Evolutionary conservation across 2,113 vertebrate genomes (phyloP).

Genomic region (Emydocephalus ijimae): DNA sequence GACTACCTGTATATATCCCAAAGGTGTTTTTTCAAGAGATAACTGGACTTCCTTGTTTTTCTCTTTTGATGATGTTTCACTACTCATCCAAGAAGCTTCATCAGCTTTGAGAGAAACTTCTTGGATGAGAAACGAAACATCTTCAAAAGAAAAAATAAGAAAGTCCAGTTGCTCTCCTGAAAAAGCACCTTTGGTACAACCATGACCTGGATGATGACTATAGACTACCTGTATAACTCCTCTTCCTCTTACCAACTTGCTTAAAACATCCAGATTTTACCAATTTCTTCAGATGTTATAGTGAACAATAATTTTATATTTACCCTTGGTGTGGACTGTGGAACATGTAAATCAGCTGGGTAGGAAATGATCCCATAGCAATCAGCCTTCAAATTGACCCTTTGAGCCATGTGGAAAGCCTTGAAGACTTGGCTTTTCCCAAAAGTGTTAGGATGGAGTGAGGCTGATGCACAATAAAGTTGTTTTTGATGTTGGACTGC

Average conservation of each 20-base stretch:
- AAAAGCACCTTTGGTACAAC: too few relatives aligned
- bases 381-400: background rate
- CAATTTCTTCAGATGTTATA: background rate
- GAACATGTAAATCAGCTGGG: background rate
- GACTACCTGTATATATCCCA: background rate
- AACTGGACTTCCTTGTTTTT: too few relatives aligned
- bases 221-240: background rate
- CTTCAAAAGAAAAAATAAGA: too few relatives aligned
- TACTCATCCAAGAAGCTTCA: too few relatives aligned
- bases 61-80: too few relatives aligned
- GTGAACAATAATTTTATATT: background rate
- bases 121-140: too few relatives aligned
- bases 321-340: background rate
- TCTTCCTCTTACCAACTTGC: background rate
- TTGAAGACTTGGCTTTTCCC: background rate
- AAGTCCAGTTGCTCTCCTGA: too few relatives aligned
- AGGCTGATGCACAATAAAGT: background rate
- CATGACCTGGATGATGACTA: too few relatives aligned
- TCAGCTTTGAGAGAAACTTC: too few relatives aligned
- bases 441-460: background rate
- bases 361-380: background rate
- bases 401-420: background rate
- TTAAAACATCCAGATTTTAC: background rate
- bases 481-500: background rate
- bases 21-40: too few relatives aligned